phyloP scores from a whole-genome alignment of 2,113 vertebrate genomes.

The Tachuris rubrigastra region DNA sequence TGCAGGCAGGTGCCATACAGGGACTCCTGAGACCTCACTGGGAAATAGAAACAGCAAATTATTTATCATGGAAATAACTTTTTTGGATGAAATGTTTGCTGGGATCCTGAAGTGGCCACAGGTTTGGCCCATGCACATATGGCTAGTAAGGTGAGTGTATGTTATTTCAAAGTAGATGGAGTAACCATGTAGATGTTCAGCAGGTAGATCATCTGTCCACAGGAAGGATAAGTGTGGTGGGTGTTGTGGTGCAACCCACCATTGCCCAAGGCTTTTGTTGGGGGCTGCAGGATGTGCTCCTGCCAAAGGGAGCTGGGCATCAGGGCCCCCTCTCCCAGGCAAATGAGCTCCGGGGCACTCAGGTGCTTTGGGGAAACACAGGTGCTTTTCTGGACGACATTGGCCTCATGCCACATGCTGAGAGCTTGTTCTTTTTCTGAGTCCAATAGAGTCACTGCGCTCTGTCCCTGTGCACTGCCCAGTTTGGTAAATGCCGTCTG shows the following conservation, averaged over 20 bases:
- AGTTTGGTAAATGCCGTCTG: background rate
- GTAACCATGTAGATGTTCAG: background rate
- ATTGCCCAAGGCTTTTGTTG: background rate
- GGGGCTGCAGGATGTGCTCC: background rate
- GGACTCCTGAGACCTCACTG: background rate
- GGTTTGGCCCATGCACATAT: fast-evolving
- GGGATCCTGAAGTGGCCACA: background rate
- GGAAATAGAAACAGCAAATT: background rate
- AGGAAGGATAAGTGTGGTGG: background rate
- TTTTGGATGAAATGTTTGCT: background rate
- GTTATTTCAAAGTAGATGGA: background rate
- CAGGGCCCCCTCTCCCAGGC: background rate
- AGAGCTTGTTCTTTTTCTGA: background rate
- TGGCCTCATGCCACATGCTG: fast-evolving
- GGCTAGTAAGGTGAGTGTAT: background rate
- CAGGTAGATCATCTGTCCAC: background rate
- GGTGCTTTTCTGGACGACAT: background rate
- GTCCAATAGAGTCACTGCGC: background rate
- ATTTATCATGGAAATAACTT: background rate
- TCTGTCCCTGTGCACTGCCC: fast-evolving
- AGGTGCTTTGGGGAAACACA: background rate
- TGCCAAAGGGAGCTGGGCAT: background rate
- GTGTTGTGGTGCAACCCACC: background rate
- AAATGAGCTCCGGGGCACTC: background rate
- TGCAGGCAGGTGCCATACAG: background rate